A percentile compares a stretch with the other conserved stretches of the same genome.
Evolutionary conservation across 2,113 vertebrate genomes (phyloP).

Genomic region (Erinaceus europaeus): DNA sequence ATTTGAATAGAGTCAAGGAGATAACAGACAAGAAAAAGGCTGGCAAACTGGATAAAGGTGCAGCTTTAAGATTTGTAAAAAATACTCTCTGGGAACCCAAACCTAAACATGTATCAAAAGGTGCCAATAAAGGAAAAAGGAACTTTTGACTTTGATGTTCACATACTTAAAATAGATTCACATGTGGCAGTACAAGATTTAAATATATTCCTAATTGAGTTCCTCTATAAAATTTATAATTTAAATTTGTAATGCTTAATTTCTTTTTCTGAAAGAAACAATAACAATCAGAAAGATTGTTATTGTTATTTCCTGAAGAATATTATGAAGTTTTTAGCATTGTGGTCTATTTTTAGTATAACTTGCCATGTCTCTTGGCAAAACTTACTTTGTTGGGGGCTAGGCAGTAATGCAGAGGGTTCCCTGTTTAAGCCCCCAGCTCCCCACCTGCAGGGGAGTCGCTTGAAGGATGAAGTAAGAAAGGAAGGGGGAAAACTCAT

Average conservation of each 20-base stretch:
- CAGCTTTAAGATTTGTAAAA: constrained; percentile 91
- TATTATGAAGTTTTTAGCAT: constrained; percentile 45
- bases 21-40: constrained; percentile 94
- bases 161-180: background rate
- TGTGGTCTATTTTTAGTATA: constrained; percentile 48
- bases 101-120: constrained; percentile 75
- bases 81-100: constrained; percentile 90
- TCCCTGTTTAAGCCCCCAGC: no score
- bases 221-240: constrained; percentile 36
- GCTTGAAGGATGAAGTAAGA: no score
- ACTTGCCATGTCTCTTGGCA: constrained; percentile 24
- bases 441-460: no score
- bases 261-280: background rate
- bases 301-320: constrained; percentile 45
- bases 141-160: constrained; percentile 49
- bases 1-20: constrained; percentile 97
- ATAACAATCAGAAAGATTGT: constrained; percentile 39
- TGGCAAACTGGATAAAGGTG: constrained; percentile 89
- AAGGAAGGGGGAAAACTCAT: no score
- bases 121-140: constrained; percentile 79
- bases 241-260: constrained; percentile 42
- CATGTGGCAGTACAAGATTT: constrained; percentile 32
- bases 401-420: no score
- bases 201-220: constrained; percentile 52
- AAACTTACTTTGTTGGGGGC: constrained; percentile 29